A percentile compares a stretch with the other conserved stretches of the same genome.
These are phyloP conservation scores for Orius insidiosus DNA, from an alignment of 1,140 invertebrate species.

Conservation along the genomic window DNA sequence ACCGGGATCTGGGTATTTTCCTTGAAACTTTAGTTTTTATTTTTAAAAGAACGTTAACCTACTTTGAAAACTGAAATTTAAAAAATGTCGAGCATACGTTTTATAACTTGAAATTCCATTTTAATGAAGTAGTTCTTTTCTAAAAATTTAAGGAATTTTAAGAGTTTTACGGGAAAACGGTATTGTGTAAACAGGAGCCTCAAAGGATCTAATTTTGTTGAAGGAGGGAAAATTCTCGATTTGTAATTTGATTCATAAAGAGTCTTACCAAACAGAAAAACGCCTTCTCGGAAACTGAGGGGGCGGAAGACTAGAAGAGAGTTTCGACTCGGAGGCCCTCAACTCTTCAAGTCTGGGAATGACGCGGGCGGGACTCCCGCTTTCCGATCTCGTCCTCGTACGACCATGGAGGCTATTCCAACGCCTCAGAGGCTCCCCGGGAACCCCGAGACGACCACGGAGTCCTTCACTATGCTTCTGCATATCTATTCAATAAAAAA, in stretches of 20 bases:
- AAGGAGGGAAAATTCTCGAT: neutral
- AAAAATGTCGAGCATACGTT: no score
- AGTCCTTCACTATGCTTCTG: conserved; percentile 21
- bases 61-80: no score
- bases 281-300: conserved; percentile 24
- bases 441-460: conserved; percentile 6
- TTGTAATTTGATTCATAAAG: neutral
- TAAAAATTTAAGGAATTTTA: neutral
- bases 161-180: neutral
- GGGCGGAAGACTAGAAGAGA: conserved; percentile 19
- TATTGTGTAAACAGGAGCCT: neutral
- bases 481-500: conserved; percentile 9
- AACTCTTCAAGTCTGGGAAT: conserved; percentile 19
- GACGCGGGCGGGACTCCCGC: conserved; percentile 5
- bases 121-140: neutral
- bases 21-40: no score
- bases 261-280: conserved; percentile 35
- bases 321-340: conserved; percentile 22
- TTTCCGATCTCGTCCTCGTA: conserved; percentile 11
- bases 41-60: no score
- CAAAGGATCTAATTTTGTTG: neutral
- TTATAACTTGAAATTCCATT: no score
- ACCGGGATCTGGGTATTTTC: no score
- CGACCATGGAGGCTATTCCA: conserved; percentile 35
- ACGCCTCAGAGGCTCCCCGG: conserved; percentile 27